Percentiles rank a stretch among this genome's conserved stretches.
Conservation (phyloP, 2,113 vertebrate species). For the Dromaius novaehollandiae region DNA sequence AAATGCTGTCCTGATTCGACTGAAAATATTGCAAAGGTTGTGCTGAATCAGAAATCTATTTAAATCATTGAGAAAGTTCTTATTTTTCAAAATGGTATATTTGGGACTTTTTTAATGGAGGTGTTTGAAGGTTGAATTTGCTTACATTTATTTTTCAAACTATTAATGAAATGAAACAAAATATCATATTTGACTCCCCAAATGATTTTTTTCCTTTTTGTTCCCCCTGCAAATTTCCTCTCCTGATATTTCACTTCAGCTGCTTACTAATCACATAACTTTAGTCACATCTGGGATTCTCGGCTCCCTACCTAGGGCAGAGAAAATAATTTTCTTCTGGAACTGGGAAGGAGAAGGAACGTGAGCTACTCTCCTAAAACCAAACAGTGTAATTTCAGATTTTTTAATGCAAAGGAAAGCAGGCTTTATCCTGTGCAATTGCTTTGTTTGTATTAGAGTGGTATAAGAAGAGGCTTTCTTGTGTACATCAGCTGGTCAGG, state of each 20-base stretch:
- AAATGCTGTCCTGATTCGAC: background rate
- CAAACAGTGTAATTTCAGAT: background rate
- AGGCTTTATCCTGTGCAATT: background rate
- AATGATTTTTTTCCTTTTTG: background rate
- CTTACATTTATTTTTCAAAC: background rate
- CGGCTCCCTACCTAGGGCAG: background rate
- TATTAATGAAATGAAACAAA: background rate
- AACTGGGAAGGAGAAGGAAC: background rate
- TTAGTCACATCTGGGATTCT: background rate
- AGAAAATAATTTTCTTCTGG: background rate
- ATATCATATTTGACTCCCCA: background rate
- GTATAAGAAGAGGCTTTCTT: background rate
- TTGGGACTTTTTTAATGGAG: background rate
- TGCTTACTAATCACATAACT: background rate
- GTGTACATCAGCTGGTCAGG: background rate
- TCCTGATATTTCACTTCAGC: background rate
- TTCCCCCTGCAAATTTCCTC: background rate
- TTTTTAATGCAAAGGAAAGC: background rate
- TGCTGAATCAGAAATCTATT: background rate
- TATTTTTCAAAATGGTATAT: background rate
- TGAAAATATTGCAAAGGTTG: background rate
- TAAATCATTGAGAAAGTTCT: background rate
- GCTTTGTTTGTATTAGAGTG: background rate
- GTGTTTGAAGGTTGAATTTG: background rate
- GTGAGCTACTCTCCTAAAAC: background rate